These are phyloP conservation scores for Lycodopsis pacificus DNA, from an alignment of 2,797 vertebrate species.

Conservation along the genomic window DNA sequence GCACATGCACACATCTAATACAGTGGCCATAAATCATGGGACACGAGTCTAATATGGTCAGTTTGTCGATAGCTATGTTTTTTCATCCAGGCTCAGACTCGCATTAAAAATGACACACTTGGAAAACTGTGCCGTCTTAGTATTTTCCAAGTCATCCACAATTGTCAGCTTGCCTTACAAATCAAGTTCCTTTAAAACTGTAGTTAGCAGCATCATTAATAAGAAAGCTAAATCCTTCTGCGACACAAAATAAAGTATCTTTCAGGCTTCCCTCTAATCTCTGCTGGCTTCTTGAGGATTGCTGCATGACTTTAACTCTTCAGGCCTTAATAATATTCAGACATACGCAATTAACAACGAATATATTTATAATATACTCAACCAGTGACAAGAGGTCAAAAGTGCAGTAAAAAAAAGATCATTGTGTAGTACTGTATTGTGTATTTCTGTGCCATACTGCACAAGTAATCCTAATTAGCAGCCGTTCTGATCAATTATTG, in stretches of 20 bases:
- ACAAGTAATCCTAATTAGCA: slow-evolving; percentile 66
- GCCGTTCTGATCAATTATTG: slow-evolving; percentile 55
- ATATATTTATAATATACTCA: not conserved
- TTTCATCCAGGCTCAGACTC: not conserved
- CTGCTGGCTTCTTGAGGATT: not conserved
- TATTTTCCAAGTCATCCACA: not conserved
- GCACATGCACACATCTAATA: not conserved
- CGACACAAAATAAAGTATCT: not conserved
- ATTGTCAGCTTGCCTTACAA: not conserved
- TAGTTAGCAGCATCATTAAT: not conserved
- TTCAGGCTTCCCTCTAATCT: not conserved
- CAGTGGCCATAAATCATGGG: not conserved
- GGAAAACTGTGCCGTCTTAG: not conserved
- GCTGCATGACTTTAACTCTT: not conserved
- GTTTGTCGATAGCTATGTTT: not conserved
- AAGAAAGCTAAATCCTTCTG: not conserved
- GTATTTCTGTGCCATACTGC: not conserved
- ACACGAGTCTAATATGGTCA: not conserved
- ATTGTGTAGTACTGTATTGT: not conserved
- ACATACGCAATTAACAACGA: not conserved
- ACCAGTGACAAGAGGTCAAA: not conserved
- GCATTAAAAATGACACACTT: not conserved
- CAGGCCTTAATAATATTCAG: not conserved
- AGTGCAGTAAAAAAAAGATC: not conserved
- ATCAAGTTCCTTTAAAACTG: not conserved